Conservation (phyloP, 2,797 vertebrate genomes). For the Falco biarmicus region DNA sequence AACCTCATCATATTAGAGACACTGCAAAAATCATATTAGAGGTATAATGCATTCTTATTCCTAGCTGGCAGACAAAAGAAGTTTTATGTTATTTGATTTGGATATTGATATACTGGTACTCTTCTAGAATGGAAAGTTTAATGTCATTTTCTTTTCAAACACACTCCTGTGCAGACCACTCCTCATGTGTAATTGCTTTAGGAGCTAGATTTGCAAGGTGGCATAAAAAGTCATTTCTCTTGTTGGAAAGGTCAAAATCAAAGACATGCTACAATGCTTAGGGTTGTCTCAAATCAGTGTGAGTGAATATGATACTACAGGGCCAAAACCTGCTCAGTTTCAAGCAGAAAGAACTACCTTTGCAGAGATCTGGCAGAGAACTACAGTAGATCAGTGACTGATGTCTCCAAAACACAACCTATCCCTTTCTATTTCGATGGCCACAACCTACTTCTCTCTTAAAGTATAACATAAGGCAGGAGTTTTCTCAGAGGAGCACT, state of each 20-base stretch:
- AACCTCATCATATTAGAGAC: constrained; percentile 35
- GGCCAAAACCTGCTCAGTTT: not conserved
- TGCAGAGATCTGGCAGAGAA: not conserved
- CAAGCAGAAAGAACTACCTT: not conserved
- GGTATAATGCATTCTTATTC: constrained; percentile 38
- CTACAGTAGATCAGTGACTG: not conserved
- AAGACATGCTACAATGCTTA: not conserved
- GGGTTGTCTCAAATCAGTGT: not conserved
- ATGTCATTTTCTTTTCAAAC: constrained; percentile 56
- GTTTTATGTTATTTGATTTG: constrained; percentile 61
- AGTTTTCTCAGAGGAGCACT: not conserved
- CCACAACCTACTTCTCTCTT: not conserved
- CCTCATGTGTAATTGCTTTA: constrained; percentile 6
- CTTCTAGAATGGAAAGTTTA: constrained; percentile 24
- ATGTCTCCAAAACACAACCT: not conserved
- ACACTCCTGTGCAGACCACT: not conserved
- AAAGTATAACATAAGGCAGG: not conserved
- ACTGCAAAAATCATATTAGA: constrained; percentile 34
- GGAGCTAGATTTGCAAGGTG: not conserved
- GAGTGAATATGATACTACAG: not conserved
- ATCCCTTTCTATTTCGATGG: not conserved
- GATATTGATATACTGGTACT: constrained; percentile 46
- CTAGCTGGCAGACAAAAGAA: constrained; percentile 23
- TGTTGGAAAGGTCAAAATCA: not conserved
- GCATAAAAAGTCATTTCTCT: not conserved